phyloP scores from a whole-genome alignment of 2,888 invertebrate genomes.

The Athalia circularis region DNA sequence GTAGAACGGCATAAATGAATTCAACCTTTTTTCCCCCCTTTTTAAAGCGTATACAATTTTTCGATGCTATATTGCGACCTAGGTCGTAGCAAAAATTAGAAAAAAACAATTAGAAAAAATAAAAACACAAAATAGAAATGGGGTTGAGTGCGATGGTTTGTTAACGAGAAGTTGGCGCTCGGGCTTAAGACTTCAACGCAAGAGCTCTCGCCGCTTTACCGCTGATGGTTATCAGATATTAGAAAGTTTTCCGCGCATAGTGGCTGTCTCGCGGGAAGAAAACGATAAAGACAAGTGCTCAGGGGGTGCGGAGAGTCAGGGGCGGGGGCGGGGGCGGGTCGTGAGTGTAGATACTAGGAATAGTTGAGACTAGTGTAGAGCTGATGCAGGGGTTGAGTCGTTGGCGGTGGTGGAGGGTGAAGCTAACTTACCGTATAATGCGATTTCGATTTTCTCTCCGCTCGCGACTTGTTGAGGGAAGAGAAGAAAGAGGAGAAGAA shows the following conservation, averaged over 20 bases:
- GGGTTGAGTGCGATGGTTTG: conserved; percentile 20
- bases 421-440: conserved; percentile 40
- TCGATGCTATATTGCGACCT: background rate
- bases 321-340: too few species aligned
- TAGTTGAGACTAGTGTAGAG: background rate
- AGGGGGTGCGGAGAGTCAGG: conserved; percentile 7
- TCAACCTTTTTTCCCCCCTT: too few species aligned
- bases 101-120: conserved; percentile 10
- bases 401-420: background rate
- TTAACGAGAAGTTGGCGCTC: conserved; percentile 19
- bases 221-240: conserved; percentile 41
- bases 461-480: too few species aligned
- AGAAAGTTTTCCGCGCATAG: conserved; percentile 25
- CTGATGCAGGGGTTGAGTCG: background rate
- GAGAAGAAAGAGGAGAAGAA: background rate
- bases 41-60: background rate
- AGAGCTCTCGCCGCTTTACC: background rate
- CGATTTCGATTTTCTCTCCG: conserved; percentile 34
- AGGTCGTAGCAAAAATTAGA: background rate
- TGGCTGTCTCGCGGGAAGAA: conserved; percentile 26
- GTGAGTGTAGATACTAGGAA: background rate
- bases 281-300: conserved; percentile 42
- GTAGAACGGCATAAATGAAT: too few species aligned
- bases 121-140: background rate
- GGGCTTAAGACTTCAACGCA: conserved; percentile 16